Percentiles rank a stretch among this genome's conserved stretches.
Evolutionary conservation across 2,888 invertebrate genomes (phyloP).

Genomic region (Drepana falcataria): DNA sequence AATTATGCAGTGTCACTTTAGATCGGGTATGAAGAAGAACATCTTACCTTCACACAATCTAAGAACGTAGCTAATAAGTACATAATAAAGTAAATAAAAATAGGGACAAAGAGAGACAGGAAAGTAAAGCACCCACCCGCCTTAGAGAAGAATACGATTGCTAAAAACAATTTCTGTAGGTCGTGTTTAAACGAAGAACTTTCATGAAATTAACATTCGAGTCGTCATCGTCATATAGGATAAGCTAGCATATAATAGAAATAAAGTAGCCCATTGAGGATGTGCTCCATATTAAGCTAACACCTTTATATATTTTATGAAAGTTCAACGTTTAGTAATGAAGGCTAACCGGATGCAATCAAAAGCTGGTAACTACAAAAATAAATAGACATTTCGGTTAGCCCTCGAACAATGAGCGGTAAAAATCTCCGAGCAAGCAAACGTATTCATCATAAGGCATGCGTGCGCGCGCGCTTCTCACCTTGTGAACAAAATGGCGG

Average conservation of each 20-base stretch:
- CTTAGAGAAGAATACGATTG: constrained; percentile 51
- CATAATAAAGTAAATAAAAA: constrained; percentile 61
- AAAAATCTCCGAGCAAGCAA: constrained; percentile 37
- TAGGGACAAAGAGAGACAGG: constrained; percentile 71
- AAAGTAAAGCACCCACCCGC: constrained; percentile 67
- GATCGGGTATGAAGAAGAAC: constrained; percentile 66
- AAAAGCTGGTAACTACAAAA: background rate
- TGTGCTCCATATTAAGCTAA: too few relatives aligned
- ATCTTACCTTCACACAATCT: constrained; percentile 54
- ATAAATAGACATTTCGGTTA: background rate
- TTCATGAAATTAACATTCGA: background rate
- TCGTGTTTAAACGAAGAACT: constrained; percentile 17
- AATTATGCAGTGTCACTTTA: constrained; percentile 77
- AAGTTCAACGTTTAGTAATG: background rate
- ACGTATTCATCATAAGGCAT: constrained; percentile 52
- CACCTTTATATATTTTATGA: background rate
- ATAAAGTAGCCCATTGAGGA: too few relatives aligned
- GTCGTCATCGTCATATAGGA: too few relatives aligned
- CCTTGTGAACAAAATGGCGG: constrained; percentile 77
- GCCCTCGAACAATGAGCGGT: constrained; percentile 17
- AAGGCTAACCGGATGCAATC: background rate
- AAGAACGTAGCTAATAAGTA: constrained; percentile 74
- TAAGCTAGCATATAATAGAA: too few relatives aligned
- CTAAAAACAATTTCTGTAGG: constrained; percentile 24
- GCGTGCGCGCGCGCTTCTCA: constrained; percentile 71